Base-by-base conservation (phyloP, 2,113 vertebrate species). In the Patagioenas fasciata region DNA sequence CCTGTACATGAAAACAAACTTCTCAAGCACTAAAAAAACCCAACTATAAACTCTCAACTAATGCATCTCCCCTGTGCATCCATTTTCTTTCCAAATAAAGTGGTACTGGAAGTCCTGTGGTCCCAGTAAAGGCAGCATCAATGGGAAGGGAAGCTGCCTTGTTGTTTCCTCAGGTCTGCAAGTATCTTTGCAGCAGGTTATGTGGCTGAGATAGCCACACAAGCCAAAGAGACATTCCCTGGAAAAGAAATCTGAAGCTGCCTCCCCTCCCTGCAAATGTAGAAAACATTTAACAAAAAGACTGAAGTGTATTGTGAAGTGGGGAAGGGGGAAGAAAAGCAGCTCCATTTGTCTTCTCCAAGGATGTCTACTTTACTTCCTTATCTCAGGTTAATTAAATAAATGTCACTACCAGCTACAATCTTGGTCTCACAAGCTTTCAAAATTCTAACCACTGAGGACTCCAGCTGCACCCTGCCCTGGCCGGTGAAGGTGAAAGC, bases 1-100 rank as follows among this genome's bases (percentile, higher is more conserved):
- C 84, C 82, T 60, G 92, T 65, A 25, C 74, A 93, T 94, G 86
- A 85, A 87, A 95, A 93, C 67, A 91, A 81, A 92, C 75, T 80
- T 95, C 57, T 77, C 51, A 87, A 92, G 84, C n/a, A 23, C 20
- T 18, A 31, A 66, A 40, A 71, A 44, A 21, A 19, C 9, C 15
- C n/a, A 8, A 47, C 18, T 47, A 47, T 19, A 47, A 75, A 72
- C 26, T 88, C 16, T 5, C 32, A 82, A 38, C 13, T 82, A 53
- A 53, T 17, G 16, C 13, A 48, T 28, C 44, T 75, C 48, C 25
- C 80, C 31, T 32, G 10, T 29, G n/a, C 40, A n/a, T 47, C 88
- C 13, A 0, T 80, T 67, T 80, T 66, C 31, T 47, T 69, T 42
- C 8, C 53, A 51, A 32, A 83, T 23, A 26, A 80, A 58, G 31